Evolutionary conservation across 2,113 vertebrate genomes (phyloP).

Genomic region (Chionis minor): DNA sequence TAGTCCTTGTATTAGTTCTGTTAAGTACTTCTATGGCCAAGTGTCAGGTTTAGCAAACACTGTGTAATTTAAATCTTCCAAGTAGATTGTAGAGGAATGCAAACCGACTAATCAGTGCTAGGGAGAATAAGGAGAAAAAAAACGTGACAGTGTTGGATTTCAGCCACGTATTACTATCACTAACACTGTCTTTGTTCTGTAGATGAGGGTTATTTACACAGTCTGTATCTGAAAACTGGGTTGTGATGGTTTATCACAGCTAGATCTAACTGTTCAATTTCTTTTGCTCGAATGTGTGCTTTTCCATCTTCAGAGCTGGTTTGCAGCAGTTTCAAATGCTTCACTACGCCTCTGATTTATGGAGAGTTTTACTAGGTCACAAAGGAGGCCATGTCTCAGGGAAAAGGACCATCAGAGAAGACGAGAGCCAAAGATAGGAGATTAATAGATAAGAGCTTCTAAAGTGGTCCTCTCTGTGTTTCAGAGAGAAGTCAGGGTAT

Average conservation of each 20-base stretch:
- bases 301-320: neutral
- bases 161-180: neutral
- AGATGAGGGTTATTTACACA: neutral
- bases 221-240: neutral
- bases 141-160: neutral
- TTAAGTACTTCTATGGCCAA: constrained; percentile 71
- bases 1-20: constrained; percentile 49
- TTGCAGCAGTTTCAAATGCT: constrained; percentile 5
- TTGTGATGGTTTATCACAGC: neutral
- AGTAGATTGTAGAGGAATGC: constrained; percentile 65
- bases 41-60: constrained; percentile 67
- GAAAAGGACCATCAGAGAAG: neutral
- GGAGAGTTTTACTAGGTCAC: neutral
- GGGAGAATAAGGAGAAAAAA: neutral
- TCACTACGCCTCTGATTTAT: neutral
- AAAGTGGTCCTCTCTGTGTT: neutral
- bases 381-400: neutral
- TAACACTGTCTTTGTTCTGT: neutral
- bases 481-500: neutral
- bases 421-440: neutral
- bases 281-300: neutral
- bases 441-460: neutral
- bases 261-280: neutral
- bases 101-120: constrained; percentile 22
- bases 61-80: constrained; percentile 67